Evolutionary conservation across 2,797 vertebrate species (phyloP), one percentile per base, ranked within the genome.

Genomic region (Enteromius treurensis): DNA sequence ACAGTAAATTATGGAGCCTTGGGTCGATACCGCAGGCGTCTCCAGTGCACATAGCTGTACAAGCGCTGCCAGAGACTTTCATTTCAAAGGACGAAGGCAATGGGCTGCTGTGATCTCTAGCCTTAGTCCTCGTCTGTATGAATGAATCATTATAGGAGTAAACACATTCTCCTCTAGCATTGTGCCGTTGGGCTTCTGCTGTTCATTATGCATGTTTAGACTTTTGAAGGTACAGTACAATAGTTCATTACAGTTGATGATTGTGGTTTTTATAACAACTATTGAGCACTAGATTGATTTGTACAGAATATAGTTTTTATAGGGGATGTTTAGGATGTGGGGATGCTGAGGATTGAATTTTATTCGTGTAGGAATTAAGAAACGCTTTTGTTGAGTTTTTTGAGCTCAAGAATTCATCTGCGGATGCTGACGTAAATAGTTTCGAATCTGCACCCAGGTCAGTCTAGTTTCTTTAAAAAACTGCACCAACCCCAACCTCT

Each of bases 1-100:
- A 92, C 81, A 87, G 84, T 82, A 83, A 92, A 90, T 93, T 88
- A 91, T 87, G 87, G 89, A 82, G 89, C 89, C 90, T 77, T 80
- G 87, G 86, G 81, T 87, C 91, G 78, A 89, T 81, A 67, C 64
- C 8, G 26, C 79, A n/a, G 71, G 47, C 77, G 15, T 80, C 84
- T 51, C 64, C 74, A 65, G 67, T 75, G 55, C 42, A 51, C 75
- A 40, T 34, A 74, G 67, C 60, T 53, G n/a, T 77, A 79, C 77
- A 75, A 64, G 62, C 34, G 3, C 37, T 81, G 32, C 47, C 42
- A 15, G 34, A 60, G 32, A 79, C 65, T 86, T 86, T 82, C 76
- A 84, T 85, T 86, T 80, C 51, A 73, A 77, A 70, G 58, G 68
- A 65, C 58, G 29, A 74, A 71, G 70, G 65, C 80, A 77, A 45